A percentile compares a stretch with the other conserved stretches of the same genome.
Evolutionary conservation across 2,113 vertebrate genomes (phyloP).

Genomic region (Columba livia): DNA sequence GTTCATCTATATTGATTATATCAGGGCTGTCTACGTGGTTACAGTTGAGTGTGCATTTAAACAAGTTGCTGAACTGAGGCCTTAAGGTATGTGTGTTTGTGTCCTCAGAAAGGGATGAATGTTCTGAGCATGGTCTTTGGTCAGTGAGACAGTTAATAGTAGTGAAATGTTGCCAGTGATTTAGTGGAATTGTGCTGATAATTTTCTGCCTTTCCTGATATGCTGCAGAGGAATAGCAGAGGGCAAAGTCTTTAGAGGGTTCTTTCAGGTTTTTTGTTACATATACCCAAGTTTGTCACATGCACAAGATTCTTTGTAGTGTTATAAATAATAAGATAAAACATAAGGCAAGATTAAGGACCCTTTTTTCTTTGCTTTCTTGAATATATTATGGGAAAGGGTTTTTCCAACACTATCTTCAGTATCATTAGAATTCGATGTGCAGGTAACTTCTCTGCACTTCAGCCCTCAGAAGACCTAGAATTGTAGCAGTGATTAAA

Average conservation of each 20-base stretch:
- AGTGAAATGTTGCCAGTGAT: not conserved
- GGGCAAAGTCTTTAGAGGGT: not conserved
- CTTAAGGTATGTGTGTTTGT: fast-evolving
- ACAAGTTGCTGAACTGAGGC: not conserved
- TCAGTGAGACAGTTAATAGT: not conserved
- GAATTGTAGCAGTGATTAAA: not conserved
- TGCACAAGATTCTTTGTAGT: not conserved
- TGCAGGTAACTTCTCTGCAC: not conserved
- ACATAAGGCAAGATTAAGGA: not conserved
- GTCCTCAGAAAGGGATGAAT: not conserved
- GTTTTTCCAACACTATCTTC: not conserved
- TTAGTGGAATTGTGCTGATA: not conserved
- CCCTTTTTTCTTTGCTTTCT: not conserved
- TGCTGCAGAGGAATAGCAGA: not conserved
- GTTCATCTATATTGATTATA: fast-evolving
- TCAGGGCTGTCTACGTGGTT: not conserved
- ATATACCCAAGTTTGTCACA: not conserved
- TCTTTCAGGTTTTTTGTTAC: not conserved
- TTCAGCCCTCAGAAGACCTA: not conserved
- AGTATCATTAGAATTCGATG: not conserved
- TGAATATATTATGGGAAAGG: not conserved
- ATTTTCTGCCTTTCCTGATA: not conserved
- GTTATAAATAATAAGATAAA: not conserved
- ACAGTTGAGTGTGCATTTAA: not conserved
- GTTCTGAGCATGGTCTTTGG: not conserved